Percentiles rank a stretch among this genome's conserved stretches.
Evolutionary conservation across 2,113 vertebrate genomes (phyloP).

Genomic region (Xerus inauris): DNA sequence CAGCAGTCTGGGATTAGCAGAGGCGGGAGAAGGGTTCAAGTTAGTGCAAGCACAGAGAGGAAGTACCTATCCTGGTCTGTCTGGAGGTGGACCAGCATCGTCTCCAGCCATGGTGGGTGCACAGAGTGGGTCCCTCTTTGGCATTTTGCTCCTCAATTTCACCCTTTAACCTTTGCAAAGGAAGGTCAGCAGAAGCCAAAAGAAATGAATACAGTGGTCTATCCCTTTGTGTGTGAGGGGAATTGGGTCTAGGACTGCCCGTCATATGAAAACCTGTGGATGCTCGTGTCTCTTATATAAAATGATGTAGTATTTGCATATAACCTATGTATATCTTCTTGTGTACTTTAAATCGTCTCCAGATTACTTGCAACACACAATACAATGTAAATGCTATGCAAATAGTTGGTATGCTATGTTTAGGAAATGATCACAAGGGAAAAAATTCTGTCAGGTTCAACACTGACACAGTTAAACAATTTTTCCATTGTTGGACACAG

Average conservation of each 20-base stretch:
- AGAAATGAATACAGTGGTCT: background rate
- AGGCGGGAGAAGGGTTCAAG: background rate
- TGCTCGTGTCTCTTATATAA: background rate
- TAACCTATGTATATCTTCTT: background rate
- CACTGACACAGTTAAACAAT: background rate
- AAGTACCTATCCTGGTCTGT: background rate
- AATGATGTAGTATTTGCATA: background rate
- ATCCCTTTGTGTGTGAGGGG: background rate
- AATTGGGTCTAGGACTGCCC: background rate
- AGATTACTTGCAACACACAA: background rate
- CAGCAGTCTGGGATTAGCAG: background rate
- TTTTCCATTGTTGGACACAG: no score
- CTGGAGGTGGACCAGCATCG: no score
- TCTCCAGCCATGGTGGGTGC: background rate
- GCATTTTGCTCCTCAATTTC: background rate
- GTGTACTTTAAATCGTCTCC: background rate
- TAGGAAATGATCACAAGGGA: background rate
- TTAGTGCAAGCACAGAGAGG: background rate
- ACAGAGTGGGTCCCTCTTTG: background rate
- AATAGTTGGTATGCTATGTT: background rate
- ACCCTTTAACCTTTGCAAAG: background rate
- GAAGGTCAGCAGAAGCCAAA: background rate
- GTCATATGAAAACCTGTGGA: background rate
- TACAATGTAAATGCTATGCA: background rate
- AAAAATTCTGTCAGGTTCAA: background rate